Base-by-base conservation (phyloP, 1,140 invertebrate genomes). In the Euglossa dilemma region DNA sequence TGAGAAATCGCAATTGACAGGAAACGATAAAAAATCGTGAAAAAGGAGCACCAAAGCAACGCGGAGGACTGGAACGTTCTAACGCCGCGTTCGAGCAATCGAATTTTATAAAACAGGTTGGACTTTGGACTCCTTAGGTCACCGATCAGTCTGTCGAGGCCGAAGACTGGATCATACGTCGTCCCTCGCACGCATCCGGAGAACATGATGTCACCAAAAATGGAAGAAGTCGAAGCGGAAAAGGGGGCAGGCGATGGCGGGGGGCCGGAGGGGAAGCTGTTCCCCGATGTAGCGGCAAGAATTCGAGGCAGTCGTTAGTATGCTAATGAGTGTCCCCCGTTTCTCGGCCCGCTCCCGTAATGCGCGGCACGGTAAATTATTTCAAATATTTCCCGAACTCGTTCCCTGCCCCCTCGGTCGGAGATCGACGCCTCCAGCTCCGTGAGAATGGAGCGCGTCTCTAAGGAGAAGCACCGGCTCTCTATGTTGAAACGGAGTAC, bases 271-370 rank as follows among this genome's bases (percentile, higher is more conserved):
- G 69, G 66, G 71, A 43, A 67, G 81, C 75, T 85, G 64, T 76
- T 88, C 70, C 87, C 83, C 84, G 87, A 91, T 91, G 91, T 92
- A 89, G 90, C 90, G 88, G 88, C 75, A 83, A 81, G 92, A 92
- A 91, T 91, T 89, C 87, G 84, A 90, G 86, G 66, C 86, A 90
- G 91, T 92, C 91, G 93, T 94, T 93, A 93, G 93, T 92, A 94
- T 94, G 93, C 93, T 94, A 94, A 94, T 93, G 91, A 90, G 90
- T 78, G 85, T 90, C 87, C 85, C 87, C 85, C 69, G 85, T 80
- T 83, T 76, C 82, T 85, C 56, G 54, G 72, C 76, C 67, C 80
- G 78, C 70, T 83, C 78, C 80, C 79, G 85, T 85, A 77, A 82
- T 73, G 70, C 63, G 84, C 81, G 87, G 84, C 23, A 89, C 75